Evolutionary conservation across 2,888 invertebrate genomes (phyloP), one percentile per base, ranked within the genome.

Genomic region (Napeogenes inachia): DNA sequence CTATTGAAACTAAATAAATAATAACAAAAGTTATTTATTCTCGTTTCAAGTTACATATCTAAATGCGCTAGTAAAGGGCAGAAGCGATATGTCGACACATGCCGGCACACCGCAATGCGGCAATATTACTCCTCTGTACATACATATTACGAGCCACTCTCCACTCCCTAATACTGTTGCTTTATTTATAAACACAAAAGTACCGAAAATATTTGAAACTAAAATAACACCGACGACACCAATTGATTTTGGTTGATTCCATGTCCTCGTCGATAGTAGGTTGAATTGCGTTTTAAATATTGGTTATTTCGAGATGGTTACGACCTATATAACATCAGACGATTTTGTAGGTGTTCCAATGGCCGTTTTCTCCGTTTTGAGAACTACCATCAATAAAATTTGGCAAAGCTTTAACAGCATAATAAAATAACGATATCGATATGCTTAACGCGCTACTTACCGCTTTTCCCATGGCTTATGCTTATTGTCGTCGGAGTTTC

Each of bases 71-170:
- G 82, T 78, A 85, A 88, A 87, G 85, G 85, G 86, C 85, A 85
- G 78, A 77, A 84, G 82, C 82, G 83, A 85, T 87, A 81, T 87
- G 86, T 86, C 84, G 86, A 84, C 87, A 86, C 79, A 82, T 80
- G 85, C 80, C 81, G 81, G 78, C 80, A 75, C 84, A 82, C 88
- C 87, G 89, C 89, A 89, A 81, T 89, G 89, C 89, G 89, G 86
- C 86, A 87, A 79, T 80, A 81, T 79, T 80, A 76, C 81, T 84
- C 82, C 81, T 84, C 82, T 84, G 83, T 84, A 86, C 84, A 84
- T 84, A 83, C 77, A 72, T 81, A 80, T 80, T 80, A 82, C 81
- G 81, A 81, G 77, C 80, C 76, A 77, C 81, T 80, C 77, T 75
- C 74, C 76, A 78, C 75, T 74, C 77, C 75, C 80, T 82, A 82